Percentiles rank a stretch among this genome's conserved stretches.
Conservation (phyloP, 2,797 vertebrate genomes). For the Tangara arthus region DNA sequence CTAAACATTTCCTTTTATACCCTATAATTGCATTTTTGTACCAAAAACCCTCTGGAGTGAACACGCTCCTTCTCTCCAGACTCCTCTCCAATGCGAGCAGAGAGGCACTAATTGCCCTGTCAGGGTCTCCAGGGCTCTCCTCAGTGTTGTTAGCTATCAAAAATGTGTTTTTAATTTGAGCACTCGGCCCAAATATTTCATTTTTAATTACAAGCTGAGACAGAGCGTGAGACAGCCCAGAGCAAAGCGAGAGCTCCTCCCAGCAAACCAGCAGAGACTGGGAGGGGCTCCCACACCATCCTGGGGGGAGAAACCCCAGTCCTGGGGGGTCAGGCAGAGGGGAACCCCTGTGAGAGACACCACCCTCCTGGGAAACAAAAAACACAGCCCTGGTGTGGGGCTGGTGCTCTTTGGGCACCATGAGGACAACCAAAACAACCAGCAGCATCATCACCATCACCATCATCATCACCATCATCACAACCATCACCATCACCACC, state of each 20-base stretch:
- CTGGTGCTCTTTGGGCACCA: fast-evolving
- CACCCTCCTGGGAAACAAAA: not conserved
- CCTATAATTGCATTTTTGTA: not conserved
- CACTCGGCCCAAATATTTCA: not conserved
- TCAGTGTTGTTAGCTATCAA: not conserved
- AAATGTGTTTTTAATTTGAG: not conserved
- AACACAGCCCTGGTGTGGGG: fast-evolving
- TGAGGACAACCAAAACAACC: fast-evolving
- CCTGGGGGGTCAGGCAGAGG: not conserved
- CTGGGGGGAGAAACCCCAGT: no score
- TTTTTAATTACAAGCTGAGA: not conserved
- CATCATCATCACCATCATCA: fast-evolving
- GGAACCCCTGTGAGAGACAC: fast-evolving
- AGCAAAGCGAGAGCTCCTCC: fast-evolving
- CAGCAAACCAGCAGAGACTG: not conserved
- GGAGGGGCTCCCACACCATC: not conserved
- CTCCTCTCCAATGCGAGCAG: not conserved
- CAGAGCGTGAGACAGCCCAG: not conserved
- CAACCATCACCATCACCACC: fast-evolving
- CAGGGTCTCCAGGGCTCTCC: not conserved
- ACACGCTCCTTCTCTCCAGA: not conserved
- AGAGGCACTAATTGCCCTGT: not conserved
- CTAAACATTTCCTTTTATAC: not conserved
- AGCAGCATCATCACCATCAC: fast-evolving
- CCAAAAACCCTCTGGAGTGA: not conserved